Evolutionary conservation across 2,888 invertebrate species (phyloP), one percentile per base, ranked within the genome.

Genomic region (Ligdia adustata): DNA sequence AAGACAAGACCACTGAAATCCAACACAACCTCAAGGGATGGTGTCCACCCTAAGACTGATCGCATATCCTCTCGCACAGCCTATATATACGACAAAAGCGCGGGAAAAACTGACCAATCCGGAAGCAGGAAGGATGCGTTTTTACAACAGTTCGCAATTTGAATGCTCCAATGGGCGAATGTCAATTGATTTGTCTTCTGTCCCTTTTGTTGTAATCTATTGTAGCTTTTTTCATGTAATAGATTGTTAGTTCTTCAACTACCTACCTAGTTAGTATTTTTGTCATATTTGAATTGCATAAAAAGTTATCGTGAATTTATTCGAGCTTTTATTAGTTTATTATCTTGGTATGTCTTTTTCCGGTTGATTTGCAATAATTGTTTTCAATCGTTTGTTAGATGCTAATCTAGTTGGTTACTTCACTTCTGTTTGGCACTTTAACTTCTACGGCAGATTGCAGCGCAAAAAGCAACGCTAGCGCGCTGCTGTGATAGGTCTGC

Each of bases 81-180:
- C 64, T 55, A 71, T 82, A 72, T 82, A 84, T 84, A 69, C 53
- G 47, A 47, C 52, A 66, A 74, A 69, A 57, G 49, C 64, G 74
- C 75, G 75, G 69, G 79, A 82, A 81, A 78, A 76, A 75, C 76
- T 42, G 57, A 64, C 75, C 77, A 75, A 82, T 74, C 62, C 82
- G 88, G 88, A 88, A 88, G 69, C 58, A 82, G 87, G 87, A 85
- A 85, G 76, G 83, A 81, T 80, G 75, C 66, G 76, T 83, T 85
- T 85, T 83, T 73, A 55, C 72, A 78, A 74, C 73, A 22, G 40
- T 28, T 80, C 75, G 68, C 75, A 79, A 80, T 75, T 67, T 55
- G 55, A 75, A 78, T 84, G 87, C 74, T 85, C 72, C 78, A 77
- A 80, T 83, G 82, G 69, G 55, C 80, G 77, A 79, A 48, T 52